Base-by-base conservation (phyloP, 2,888 invertebrate genomes). In the Apantesis nais region DNA sequence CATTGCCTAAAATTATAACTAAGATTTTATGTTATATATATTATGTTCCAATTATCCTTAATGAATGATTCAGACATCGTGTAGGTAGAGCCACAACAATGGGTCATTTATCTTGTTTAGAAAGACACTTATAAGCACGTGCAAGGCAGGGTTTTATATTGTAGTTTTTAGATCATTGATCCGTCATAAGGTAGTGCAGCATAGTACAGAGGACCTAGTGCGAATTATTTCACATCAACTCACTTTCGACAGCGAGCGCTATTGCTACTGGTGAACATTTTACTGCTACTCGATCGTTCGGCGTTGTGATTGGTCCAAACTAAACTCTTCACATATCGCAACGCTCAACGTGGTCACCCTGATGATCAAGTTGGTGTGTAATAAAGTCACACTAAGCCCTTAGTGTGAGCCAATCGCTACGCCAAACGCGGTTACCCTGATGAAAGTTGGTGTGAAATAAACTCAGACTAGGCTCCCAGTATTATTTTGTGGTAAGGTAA, bases 61-160 rank as follows among this genome's bases (percentile, higher is more conserved):
- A 63, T 63, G 44, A 63, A 31, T 63, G 44, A 63, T 44, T 63
- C 63, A 44, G 63, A 29, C 63, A 25, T 63, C 41, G 44, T 55
- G 48, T 37, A 25, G 37, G 48, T 37, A 25, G 37, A 25, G 25
- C 48, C 29, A 63, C 44, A 8, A 63, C 63, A 63, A 63, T 63
- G 22, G 44, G 31, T 63, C 41, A 22, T 63, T 44, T 29, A 58
- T 29, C 58, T 58, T 58, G 58, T 29, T 34, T 62, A 62, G 62
- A 52, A 52, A 37, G 37, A 39, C 52, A 48, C n/a, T 64, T 37
- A 44, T 48, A 44, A 67, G 58, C 70, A 63, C 44, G 29, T 63
- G 22, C 44, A 31, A n/a, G n/a, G n/a, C 31, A 31, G 44, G 4
- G 31, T 19, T 63, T 63, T 29, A 63, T 31, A 44, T 63, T 19